These are phyloP conservation scores for Sarcophaga rosellei DNA, from an alignment of 2,888 invertebrate species.

Conservation along the genomic window DNA sequence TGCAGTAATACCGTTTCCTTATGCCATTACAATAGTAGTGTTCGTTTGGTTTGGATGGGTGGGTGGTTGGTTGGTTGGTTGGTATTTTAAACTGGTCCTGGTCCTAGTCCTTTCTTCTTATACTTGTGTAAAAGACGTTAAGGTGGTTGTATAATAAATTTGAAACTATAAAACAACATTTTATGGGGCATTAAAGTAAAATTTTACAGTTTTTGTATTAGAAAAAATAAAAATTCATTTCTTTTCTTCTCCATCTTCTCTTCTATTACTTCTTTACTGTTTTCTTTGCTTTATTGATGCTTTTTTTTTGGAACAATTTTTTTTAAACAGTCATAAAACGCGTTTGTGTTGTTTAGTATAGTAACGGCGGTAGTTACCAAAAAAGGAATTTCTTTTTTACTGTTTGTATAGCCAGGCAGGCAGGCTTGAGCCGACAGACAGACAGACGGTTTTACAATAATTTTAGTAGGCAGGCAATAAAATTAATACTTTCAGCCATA, in stretches of 20 bases:
- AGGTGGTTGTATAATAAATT: constrained; percentile 72
- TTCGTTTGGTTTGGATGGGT: not conserved
- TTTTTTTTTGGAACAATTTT: too few species aligned
- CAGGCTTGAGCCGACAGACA: not conserved
- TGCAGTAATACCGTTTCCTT: constrained; percentile 43
- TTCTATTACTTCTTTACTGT: not conserved
- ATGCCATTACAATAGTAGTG: constrained; percentile 29
- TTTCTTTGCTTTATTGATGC: too few species aligned
- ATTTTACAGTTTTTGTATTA: constrained; percentile 68
- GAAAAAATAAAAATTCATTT: constrained; percentile 53
- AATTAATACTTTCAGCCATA: constrained; percentile 66
- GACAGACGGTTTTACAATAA: constrained; percentile 40
- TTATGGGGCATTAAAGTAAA: constrained; percentile 69
- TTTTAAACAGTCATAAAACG: constrained; percentile 65
- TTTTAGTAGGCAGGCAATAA: constrained; percentile 67
- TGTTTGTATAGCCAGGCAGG: constrained; percentile 27
- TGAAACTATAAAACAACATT: constrained; percentile 77
- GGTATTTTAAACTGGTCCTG: not conserved
- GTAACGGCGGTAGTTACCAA: constrained; percentile 16
- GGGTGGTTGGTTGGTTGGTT: constrained; percentile 6
- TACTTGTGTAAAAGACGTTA: constrained; percentile 2
- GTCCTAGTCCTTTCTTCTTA: not conserved
- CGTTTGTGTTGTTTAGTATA: constrained; percentile 40
- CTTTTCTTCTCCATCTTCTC: constrained; percentile 1
- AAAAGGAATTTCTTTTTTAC: constrained; percentile 52